Evolutionary conservation across 2,797 vertebrate genomes (phyloP).

Genomic region (Rallus crepitans): DNA sequence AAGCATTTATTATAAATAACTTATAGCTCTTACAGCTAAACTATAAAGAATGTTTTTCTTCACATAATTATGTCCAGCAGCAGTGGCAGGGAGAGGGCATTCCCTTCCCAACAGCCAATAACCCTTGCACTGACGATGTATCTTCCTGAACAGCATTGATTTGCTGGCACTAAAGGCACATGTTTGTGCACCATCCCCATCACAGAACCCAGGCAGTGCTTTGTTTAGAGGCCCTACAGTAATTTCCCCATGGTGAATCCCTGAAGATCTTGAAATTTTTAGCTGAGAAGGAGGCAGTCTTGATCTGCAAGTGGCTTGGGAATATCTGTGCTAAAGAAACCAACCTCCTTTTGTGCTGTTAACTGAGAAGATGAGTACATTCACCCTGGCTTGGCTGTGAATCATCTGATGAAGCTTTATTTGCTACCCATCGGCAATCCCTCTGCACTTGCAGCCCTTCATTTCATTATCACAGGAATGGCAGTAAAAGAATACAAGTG

Average conservation of each 20-base stretch:
- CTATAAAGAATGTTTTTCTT: neutral
- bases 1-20: neutral
- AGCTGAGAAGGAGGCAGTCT: neutral
- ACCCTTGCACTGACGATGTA: neutral
- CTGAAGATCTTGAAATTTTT: neutral
- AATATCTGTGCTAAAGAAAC: neutral
- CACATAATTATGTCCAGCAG: neutral
- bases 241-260: neutral
- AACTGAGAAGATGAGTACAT: neutral
- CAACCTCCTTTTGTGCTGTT: neutral
- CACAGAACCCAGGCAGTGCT: neutral
- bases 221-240: neutral
- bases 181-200: neutral
- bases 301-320: neutral
- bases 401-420: constrained; percentile 13
- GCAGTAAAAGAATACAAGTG: constrained; percentile 12
- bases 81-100: neutral
- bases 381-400: neutral
- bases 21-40: neutral
- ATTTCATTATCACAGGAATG: constrained; percentile 3
- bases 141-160: neutral
- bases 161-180: neutral
- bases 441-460: constrained; percentile 17
- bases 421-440: constrained; percentile 9
- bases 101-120: neutral